Conservation (phyloP, 2,113 vertebrate genomes). For the Ochotona princeps region DNA sequence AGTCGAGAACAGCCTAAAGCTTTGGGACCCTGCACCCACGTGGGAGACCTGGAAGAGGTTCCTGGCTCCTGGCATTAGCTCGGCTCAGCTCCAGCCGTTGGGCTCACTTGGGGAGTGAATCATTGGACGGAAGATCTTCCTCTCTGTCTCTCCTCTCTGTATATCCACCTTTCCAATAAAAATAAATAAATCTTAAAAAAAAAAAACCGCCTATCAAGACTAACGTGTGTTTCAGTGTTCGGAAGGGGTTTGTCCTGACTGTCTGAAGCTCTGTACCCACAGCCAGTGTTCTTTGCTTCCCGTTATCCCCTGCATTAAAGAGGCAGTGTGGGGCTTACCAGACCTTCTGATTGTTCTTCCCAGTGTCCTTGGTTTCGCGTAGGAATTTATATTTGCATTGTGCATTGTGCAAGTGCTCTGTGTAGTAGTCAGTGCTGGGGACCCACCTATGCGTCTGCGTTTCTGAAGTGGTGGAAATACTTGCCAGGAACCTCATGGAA, state of each 20-base stretch:
- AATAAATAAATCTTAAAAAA: too few relatives aligned
- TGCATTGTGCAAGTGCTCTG: not conserved
- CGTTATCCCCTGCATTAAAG: not conserved
- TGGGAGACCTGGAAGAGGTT: too few relatives aligned
- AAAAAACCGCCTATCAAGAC: too few relatives aligned
- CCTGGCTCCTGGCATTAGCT: too few relatives aligned
- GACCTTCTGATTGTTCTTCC: constrained; percentile 1
- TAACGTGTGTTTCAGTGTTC: not conserved
- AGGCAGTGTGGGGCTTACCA: not conserved
- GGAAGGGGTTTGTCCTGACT: not conserved
- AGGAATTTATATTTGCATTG: not conserved
- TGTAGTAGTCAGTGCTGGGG: not conserved
- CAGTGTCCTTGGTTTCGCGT: not conserved
- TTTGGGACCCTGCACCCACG: too few relatives aligned
- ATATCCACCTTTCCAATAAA: too few relatives aligned
- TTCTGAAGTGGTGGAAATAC: constrained; percentile 6
- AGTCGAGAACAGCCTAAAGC: too few relatives aligned
- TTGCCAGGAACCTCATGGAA: not conserved
- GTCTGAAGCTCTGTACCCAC: not conserved
- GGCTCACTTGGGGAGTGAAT: too few relatives aligned
- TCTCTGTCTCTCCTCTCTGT: too few relatives aligned
- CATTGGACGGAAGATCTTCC: too few relatives aligned
- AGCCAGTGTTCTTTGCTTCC: not conserved
- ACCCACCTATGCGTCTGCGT: not conserved
- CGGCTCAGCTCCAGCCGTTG: too few relatives aligned